These are phyloP conservation scores for Ptychoptera contaminata DNA, from an alignment of 2,888 invertebrate genomes.

Conservation along the genomic window DNA sequence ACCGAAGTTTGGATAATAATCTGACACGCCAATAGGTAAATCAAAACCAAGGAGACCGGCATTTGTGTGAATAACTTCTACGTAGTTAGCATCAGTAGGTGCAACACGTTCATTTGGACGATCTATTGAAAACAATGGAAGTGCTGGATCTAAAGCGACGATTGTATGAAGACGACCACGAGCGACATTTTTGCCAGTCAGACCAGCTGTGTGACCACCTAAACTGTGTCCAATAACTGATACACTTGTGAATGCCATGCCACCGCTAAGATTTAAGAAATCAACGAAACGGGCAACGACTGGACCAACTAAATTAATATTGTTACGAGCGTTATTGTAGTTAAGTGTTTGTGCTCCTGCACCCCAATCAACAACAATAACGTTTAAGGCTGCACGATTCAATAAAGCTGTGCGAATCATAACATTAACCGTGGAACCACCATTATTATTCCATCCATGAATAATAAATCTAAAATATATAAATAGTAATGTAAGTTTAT, in stretches of 20 bases:
- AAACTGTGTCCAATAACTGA: constrained; percentile 40
- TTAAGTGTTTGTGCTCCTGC: constrained; percentile 37
- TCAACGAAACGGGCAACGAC: constrained; percentile 20
- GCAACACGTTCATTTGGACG: constrained; percentile 16
- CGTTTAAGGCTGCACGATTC: constrained; percentile 37
- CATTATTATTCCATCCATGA: constrained; percentile 43
- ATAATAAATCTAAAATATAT: constrained; percentile 31
- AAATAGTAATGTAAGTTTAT: too few relatives aligned
- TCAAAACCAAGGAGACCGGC: constrained; percentile 21
- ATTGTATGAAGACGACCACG: constrained; percentile 37
- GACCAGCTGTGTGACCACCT: constrained; percentile 40
- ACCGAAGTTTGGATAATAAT: constrained; percentile 37
- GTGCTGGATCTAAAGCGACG: constrained; percentile 24
- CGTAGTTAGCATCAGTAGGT: constrained; percentile 21
- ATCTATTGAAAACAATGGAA: constrained; percentile 16
- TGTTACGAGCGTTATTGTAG: constrained; percentile 37
- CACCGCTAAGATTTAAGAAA: constrained; percentile 30
- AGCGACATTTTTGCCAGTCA: constrained; percentile 37
- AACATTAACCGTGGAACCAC: constrained; percentile 26
- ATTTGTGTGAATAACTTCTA: constrained; percentile 25
- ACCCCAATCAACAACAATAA: constrained; percentile 45
- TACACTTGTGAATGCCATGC: constrained; percentile 32
- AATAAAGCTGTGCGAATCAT: constrained; percentile 32
- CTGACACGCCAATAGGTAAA: constrained; percentile 28
- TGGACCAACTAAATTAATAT: constrained; percentile 16